Conservation (phyloP, 2,888 invertebrate species). For the Drosophila niveifrons region DNA sequence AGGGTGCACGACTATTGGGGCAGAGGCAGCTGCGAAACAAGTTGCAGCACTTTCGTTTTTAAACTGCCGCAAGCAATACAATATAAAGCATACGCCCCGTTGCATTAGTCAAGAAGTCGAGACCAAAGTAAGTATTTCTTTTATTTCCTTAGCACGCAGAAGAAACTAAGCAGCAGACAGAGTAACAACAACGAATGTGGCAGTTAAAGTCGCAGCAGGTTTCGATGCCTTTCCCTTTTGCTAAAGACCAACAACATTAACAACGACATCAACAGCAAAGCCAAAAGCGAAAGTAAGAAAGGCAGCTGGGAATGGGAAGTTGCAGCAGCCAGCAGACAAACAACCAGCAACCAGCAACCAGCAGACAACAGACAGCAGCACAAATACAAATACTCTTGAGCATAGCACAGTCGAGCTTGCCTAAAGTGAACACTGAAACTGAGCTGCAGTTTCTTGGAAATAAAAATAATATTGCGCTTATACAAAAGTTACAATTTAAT, state of each 20-base stretch:
- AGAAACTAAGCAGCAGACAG: background rate
- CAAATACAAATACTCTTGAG: conserved; percentile 2
- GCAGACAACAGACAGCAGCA: background rate
- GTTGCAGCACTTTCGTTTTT: conserved; percentile 55
- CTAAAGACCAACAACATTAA: conserved; percentile 28
- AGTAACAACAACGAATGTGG: background rate
- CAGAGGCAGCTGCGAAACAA: conserved; percentile 3
- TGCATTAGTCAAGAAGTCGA: conserved; percentile 15
- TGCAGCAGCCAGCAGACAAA: conserved; percentile 9
- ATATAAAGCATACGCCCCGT: conserved; percentile 4
- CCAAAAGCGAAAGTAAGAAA: conserved; percentile 56
- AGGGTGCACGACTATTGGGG: no score
- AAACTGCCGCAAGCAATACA: conserved; percentile 2
- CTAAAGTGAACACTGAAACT: background rate
- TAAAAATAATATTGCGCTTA: no score
- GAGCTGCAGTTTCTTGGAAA: no score
- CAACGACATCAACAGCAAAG: background rate
- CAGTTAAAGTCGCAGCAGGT: conserved; percentile 20
- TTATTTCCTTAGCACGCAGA: background rate
- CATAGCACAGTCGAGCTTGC: background rate
- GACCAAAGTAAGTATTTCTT: background rate
- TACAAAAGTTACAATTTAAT: no score
- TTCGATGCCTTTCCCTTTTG: conserved; percentile 58
- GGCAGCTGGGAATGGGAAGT: conserved; percentile 23
- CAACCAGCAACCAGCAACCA: conserved; percentile 1